Evolutionary conservation across 1,140 invertebrate species (phyloP).

Genomic region (Cotesia typhae): DNA sequence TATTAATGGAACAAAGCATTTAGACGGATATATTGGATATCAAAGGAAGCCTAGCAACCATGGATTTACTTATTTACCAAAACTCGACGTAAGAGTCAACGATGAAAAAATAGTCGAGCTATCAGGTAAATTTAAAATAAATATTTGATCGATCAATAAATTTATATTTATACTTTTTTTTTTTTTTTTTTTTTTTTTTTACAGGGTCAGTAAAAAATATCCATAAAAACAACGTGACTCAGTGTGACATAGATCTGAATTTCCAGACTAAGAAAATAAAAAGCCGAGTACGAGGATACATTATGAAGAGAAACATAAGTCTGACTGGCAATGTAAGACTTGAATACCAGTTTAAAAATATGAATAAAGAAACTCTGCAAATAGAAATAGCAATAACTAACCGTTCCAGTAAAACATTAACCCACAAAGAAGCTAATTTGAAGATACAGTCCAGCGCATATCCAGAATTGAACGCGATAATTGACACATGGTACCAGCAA

Average conservation of each 20-base stretch:
- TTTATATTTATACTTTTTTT: background rate
- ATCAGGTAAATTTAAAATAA: constrained; percentile 63
- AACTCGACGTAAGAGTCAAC: constrained; percentile 73
- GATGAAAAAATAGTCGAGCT: constrained; percentile 72
- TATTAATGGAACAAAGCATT: constrained; percentile 75
- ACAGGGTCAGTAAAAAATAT: constrained; percentile 63
- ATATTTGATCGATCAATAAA: constrained; percentile 23
- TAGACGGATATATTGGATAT: constrained; percentile 71
- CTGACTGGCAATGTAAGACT: constrained; percentile 70
- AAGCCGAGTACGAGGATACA: constrained; percentile 74
- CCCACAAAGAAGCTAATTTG: constrained; percentile 69
- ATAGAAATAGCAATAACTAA: constrained; percentile 74
- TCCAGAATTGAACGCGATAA: constrained; percentile 77
- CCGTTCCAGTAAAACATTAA: constrained; percentile 70
- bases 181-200: background rate
- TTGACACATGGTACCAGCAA: constrained; percentile 72
- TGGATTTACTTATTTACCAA: constrained; percentile 73
- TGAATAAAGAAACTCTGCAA: constrained; percentile 73
- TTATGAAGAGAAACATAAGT: constrained; percentile 68
- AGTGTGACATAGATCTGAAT: constrained; percentile 74
- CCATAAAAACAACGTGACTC: constrained; percentile 74
- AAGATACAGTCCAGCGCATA: constrained; percentile 78
- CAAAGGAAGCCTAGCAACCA: constrained; percentile 65
- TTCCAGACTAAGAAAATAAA: constrained; percentile 76
- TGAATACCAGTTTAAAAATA: constrained; percentile 74